Evolutionary conservation across 2,113 vertebrate species (phyloP), one percentile per base, ranked within the genome.

Genomic region (Chloroceryle aenea): DNA sequence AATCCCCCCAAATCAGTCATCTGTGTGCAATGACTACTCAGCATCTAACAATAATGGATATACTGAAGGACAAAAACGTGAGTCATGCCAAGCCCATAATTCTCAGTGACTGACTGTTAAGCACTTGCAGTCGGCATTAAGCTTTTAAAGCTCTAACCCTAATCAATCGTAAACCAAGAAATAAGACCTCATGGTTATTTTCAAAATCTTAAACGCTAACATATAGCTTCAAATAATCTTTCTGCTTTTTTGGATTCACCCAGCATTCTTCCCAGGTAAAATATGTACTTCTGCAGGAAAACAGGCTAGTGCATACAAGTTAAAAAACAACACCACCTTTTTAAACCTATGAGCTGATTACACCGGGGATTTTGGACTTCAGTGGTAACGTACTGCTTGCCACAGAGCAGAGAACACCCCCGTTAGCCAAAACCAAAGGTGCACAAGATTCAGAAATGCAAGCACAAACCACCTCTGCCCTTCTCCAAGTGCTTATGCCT

Each of bases 101-200:
- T 94, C 91, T 82, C 88, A 82, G 73, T 79, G 83, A 94, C 68
- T 93, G 93, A 95, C 85, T 86, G 68, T 61, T 92, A 96, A 92
- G 68, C 48, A 75, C 76, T 92, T 90, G 38, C 0, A 95, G 92
- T 79, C 40, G 1, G 62, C 66, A 47, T n/a, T 90, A 93, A 93
- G 83, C 79, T 64, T 90, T 92, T 90, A 96, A 94, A 95, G 92
- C 43, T 72, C 61, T 85, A 86, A 89, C 82, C 72, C 82, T 87
- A 55, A 92, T 90, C 80, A 90, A 61, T 53, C 0, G 10, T 75
- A 96, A 96, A 93, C 69, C 61, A 72, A 81, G 19, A 90, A 88
- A 94, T 89, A 90, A 85, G 85, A 88, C 58, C 48, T 64, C 12
- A 17, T 20, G 6, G 52, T 72, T 89, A 79, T 75, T 89, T 92